A percentile compares a stretch with the other conserved stretches of the same genome.
Conservation (phyloP, 2,888 invertebrate species). For the Rhingia campestris region DNA sequence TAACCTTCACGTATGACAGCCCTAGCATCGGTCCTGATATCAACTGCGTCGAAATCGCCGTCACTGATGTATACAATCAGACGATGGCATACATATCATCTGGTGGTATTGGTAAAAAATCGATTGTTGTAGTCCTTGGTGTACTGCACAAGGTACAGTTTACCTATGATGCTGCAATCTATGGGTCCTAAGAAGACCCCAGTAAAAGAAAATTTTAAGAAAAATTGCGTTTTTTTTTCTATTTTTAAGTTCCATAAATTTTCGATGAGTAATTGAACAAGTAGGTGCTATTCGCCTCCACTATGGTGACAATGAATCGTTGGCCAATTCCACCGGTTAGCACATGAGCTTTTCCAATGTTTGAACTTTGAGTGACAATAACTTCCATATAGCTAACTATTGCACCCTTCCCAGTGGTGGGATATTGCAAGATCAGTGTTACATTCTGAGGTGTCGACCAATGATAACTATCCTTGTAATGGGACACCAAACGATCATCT, state of each 20-base stretch:
- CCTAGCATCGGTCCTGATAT: conserved; percentile 17
- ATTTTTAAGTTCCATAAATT: conserved; percentile 61
- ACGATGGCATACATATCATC: conserved; percentile 42
- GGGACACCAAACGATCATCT: conserved; percentile 71
- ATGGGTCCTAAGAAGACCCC: conserved; percentile 4
- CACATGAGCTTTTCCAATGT: conserved; percentile 71
- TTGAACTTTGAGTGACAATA: conserved; percentile 73
- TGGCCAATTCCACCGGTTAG: conserved; percentile 75
- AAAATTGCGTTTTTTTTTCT: not conserved
- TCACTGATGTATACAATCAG: conserved; percentile 37
- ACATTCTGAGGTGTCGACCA: conserved; percentile 67
- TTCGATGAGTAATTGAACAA: conserved; percentile 53
- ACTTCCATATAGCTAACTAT: conserved; percentile 72
- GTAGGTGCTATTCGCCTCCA: conserved; percentile 70
- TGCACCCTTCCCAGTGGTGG: conserved; percentile 64
- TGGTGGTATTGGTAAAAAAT: conserved; percentile 39
- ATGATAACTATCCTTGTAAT: conserved; percentile 34
- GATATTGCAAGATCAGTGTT: conserved; percentile 70
- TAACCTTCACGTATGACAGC: conserved; percentile 15
- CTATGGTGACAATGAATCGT: conserved; percentile 61
- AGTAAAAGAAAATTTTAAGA: not conserved
- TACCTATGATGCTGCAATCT: conserved; percentile 31
- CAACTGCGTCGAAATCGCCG: conserved; percentile 32
- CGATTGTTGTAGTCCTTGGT: conserved; percentile 36
- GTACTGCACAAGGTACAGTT: conserved; percentile 26